Percentiles rank a stretch among this genome's conserved stretches.
Evolutionary conservation across 2,888 invertebrate species (phyloP).

Genomic region (Andrena haemorrhoa): DNA sequence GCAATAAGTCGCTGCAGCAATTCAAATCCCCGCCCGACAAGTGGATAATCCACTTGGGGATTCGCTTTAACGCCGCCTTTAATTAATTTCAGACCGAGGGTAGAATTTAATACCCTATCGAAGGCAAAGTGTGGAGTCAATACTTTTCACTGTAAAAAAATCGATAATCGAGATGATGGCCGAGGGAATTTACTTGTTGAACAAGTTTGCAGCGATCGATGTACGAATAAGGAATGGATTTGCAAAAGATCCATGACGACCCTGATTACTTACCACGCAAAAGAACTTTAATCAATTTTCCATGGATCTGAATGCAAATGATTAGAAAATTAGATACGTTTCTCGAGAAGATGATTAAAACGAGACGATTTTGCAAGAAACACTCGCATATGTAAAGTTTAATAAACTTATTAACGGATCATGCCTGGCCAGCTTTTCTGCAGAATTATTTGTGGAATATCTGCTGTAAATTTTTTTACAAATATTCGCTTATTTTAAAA

Average conservation of each 20-base stretch:
- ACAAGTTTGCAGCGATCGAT: conserved; percentile 4
- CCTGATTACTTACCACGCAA: no score
- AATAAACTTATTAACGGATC: no score
- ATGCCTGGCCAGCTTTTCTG: no score
- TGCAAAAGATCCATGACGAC: not conserved
- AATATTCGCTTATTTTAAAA: no score
- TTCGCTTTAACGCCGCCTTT: not conserved
- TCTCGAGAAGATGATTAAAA: no score
- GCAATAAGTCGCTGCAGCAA: not conserved
- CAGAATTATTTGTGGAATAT: no score
- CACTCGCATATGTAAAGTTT: no score
- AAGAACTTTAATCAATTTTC: no score
- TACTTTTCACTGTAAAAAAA: not conserved
- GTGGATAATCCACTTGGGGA: not conserved
- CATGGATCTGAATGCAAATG: no score
- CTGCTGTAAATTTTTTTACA: no score
- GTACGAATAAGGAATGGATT: not conserved
- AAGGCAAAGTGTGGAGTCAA: not conserved
- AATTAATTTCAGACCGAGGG: conserved; percentile 6
- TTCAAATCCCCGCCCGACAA: not conserved
- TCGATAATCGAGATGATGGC: not conserved
- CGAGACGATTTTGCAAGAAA: no score
- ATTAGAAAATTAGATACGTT: no score
- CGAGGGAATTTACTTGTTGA: conserved; percentile 6
- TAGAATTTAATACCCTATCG: conserved; percentile 5